Evolutionary conservation across 2,888 invertebrate genomes (phyloP), one percentile per base, ranked within the genome.

Genomic region (Lasioglossum morio): DNA sequence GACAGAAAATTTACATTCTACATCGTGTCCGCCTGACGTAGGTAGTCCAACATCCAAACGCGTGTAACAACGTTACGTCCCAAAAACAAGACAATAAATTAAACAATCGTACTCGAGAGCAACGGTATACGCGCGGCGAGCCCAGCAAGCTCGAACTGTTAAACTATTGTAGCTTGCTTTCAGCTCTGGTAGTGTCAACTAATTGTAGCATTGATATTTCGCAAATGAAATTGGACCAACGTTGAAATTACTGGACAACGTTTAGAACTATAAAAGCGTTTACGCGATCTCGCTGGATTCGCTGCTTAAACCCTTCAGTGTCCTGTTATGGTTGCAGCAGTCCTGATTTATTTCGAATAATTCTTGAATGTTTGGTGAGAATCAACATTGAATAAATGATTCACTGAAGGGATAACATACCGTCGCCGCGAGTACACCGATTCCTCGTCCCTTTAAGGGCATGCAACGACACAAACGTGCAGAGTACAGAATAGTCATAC

Each of bases 401-500:
- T 16, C 16, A 63, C n/a, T 30, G 27, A 16, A 30, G 16, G 30
- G 7, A 66, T 23, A 66, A 19, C 34, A 66, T 34, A 66, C 66
- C 66, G 34, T 66, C 23, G 34, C 23, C 66, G 3, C 23, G 19
- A 34, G 34, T 16, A 34, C 16, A 34, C 66, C 30, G 19, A 23
- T 34, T 80, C 82, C 48, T 69, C 73, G 63, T 77, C 63, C 78
- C 48, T 79, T 82, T 82, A 82, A 82, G 85, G 75, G 75, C 80
- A 87, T 82, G 79, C 88, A 80, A 84, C 70, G 63, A 87, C 81
- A 77, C 87, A 85, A 74, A 78, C 88, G 85, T 85, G 79, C 88
- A 79, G 73, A 82, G 72, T 83, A 87, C 88, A 88, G 82, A 80
- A 83, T 81, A 60, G 73, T 85, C 88, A 85, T 87, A 84, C 88